Evolutionary conservation across 2,888 invertebrate genomes (phyloP), one percentile per base, ranked within the genome.

Genomic region (Meiosimyza platycephala): DNA sequence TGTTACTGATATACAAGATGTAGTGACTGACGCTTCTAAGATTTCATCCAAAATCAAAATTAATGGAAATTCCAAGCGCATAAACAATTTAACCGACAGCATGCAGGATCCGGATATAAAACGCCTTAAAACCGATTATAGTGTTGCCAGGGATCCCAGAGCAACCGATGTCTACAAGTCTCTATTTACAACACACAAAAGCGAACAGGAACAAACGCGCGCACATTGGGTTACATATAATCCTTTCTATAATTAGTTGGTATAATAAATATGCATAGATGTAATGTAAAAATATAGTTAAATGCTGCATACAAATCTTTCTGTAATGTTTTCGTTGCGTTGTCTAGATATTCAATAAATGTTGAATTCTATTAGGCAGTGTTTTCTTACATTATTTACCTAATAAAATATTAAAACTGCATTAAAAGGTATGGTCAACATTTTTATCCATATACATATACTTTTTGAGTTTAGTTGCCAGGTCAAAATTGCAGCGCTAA

Each of bases 161-260:
- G 94, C 93, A 6, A 94, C 94, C 74, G 94, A 95, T 86, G 96
- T 96, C 0, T 97, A 94, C 84, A 99, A 99, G 86, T 98, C 98
- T 3, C 86, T 99, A 68, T 99, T 99, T 84, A 99, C 98, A 0
- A 92, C 94, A 11, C 97, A 97, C 84, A 91, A 94, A 82, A 93
- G 91, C 71, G 98, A 98, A 72, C 90, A 94, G 80, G 92, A 94
- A 69, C 97, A 98, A 85, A 90, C 92, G 60, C 92, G 94, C 79
- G 97, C 97, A 2, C 98, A 99, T 85, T 99, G 99, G 99, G 93
- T 99, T 71, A 99, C 99, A 0, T 98, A 96, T 82, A 99, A 99
- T 90, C 99, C 99, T 66, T 95, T 95, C 87, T 96, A 95, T 85
- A 95, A 95, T 88, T 94, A 88, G 89, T 28, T 48, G 51, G 50